Evolutionary conservation across 2,888 invertebrate species (phyloP).

Genomic region (Aspidiotus destructor): DNA sequence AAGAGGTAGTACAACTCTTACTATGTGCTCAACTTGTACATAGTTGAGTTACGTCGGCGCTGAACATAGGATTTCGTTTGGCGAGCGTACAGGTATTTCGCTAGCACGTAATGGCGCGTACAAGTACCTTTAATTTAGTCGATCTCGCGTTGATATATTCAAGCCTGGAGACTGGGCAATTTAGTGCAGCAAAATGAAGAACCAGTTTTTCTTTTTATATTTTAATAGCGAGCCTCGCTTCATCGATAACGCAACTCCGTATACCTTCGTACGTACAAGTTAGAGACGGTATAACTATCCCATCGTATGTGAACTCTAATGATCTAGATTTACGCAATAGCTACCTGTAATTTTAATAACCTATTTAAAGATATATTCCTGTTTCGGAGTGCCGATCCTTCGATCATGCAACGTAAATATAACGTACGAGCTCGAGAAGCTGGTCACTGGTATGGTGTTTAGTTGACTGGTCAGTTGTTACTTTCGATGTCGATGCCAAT

Average conservation of each 20-base stretch:
- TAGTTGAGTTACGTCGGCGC: no score
- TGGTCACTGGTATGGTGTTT: no score
- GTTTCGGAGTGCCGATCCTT: background rate
- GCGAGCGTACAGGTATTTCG: no score
- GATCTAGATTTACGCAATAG: constrained; percentile 2
- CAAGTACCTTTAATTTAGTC: no score
- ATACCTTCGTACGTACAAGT: background rate
- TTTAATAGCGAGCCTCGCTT: background rate
- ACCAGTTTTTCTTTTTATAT: constrained; percentile 2
- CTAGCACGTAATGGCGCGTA: no score
- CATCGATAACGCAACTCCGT: background rate
- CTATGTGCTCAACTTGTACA: no score
- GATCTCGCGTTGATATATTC: background rate
- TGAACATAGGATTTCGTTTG: no score
- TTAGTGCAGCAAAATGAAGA: constrained; percentile 2
- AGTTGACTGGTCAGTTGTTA: no score
- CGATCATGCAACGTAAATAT: background rate
- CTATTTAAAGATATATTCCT: constrained; percentile 2
- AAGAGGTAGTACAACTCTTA: no score
- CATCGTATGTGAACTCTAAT: background rate
- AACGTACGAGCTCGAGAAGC: no score
- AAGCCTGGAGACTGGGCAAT: background rate
- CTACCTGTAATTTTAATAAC: constrained; percentile 1
- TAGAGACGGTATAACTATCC: no score
- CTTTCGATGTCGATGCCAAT: no score